Base-by-base conservation (phyloP, 2,113 vertebrate species). In the Pteronura brasiliensis region DNA sequence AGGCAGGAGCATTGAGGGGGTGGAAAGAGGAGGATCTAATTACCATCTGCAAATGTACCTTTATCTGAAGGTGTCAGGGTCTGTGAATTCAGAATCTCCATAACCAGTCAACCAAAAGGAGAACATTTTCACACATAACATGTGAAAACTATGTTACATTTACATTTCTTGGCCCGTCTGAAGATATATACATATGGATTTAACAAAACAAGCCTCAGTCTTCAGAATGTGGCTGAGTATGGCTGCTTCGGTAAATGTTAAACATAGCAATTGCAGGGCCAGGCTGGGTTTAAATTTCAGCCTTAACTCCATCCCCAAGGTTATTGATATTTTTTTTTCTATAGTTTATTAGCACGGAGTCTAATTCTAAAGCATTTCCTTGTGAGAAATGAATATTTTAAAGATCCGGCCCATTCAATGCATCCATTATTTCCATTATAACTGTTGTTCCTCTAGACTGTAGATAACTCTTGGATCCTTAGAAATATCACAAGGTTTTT, bases 101-200 rank as follows among this genome's bases (percentile, higher is more conserved):
- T 29, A 91, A 72, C 39, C 69, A 79, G 87, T 63, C 90, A 88
- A 96, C 49, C 34, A 42, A 94, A 93, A 93, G 39, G 61, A 94
- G 83, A 82, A 83, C 18, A 76, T 94, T 96, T 88, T 96, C 92
- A 88, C 86, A 95, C 47, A 34, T 95, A 90, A 44, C 34, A 71
- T 74, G 72, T 95, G 95, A 98, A 96, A 88, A 90, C 27, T 47
- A 17, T 69, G 55, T 83, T 79, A 61, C 23, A 97, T 72, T 90
- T 95, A 83, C 36, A 90, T 90, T 74, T 88, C 52, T 86, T 95
- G 94, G 77, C 27, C 79, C 93, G 65, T 82, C 57, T 96, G n/a
- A 31, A 85, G 25, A 79, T 14, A 31, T 17, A 83, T 47, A 83
- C 27, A 67, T 14, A 44, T 44, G 59, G n/a, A 57, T 95, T 72